Percentiles rank a stretch among this genome's conserved stretches.
Conservation (phyloP, 1,140 invertebrate species). For the Schlechtendalia chinensis region DNA sequence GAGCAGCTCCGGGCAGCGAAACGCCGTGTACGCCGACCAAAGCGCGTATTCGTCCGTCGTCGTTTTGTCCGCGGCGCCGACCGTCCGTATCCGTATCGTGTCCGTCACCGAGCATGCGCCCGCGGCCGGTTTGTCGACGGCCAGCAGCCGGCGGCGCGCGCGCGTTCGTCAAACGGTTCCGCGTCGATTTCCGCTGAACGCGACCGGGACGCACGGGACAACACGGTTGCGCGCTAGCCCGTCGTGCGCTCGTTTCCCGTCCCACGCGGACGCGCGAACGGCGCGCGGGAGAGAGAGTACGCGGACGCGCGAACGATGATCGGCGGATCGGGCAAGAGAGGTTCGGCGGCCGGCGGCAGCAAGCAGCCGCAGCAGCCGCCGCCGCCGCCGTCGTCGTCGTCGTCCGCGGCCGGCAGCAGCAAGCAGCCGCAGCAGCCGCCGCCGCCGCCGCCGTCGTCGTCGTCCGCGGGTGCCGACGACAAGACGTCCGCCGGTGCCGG, state of each 20-base stretch:
- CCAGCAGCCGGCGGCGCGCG: background rate
- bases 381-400: slow-evolving; percentile 11
- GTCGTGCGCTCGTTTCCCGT: no score
- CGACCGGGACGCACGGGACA: no score
- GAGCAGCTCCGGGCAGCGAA: no score
- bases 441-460: slow-evolving; percentile 6
- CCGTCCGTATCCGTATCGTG: no score
- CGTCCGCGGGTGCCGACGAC: background rate
- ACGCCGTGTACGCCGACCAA: no score
- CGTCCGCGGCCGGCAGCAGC: background rate
- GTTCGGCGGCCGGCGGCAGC: slow-evolving; percentile 17
- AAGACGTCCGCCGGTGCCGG: background rate
- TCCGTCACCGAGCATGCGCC: no score
- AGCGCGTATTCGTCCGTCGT: no score
- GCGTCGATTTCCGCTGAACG: background rate
- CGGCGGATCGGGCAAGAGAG: slow-evolving; percentile 29
- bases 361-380: background rate
- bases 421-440: background rate
- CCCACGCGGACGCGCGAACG: no score
- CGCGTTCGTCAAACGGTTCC: slow-evolving; percentile 12
- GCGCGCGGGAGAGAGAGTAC: no score
- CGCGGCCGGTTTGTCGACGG: background rate
- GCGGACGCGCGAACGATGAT: slow-evolving; percentile 17
- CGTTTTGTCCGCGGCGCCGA: no score
- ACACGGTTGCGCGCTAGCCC: no score